Conservation (phyloP, 2,888 invertebrate species). For the Chrysopilus asiliformis region DNA sequence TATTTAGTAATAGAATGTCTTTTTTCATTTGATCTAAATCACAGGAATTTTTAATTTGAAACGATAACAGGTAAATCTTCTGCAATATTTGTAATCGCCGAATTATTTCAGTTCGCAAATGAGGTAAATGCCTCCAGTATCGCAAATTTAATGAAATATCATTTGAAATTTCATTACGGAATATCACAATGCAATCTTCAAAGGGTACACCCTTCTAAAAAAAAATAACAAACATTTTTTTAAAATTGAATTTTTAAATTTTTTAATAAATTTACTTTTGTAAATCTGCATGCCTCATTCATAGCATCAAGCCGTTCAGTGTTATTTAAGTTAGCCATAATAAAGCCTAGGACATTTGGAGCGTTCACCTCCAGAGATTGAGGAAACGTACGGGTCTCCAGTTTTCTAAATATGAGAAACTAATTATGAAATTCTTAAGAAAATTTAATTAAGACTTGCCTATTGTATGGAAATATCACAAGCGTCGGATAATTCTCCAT, state of each 20-base stretch:
- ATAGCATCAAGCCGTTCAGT: conserved; percentile 40
- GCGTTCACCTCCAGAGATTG: conserved; percentile 30
- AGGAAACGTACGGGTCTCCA: conserved; percentile 59
- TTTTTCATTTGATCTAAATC: conserved; percentile 3
- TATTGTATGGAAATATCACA: conserved; percentile 60
- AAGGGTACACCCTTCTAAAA: conserved; percentile 3
- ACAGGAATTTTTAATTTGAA: conserved; percentile 3
- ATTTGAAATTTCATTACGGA: conserved; percentile 7
- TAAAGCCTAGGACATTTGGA: conserved; percentile 48
- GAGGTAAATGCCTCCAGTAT: conserved; percentile 4
- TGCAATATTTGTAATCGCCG: conserved; percentile 7
- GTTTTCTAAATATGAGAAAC: conserved; percentile 38
- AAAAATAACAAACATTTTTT: background rate
- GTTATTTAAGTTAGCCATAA: conserved; percentile 52
- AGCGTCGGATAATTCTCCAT: conserved; percentile 68
- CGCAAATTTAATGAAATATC: conserved; percentile 5
- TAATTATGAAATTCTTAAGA: conserved; percentile 7
- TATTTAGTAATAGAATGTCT: conserved; percentile 4
- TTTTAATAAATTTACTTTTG: conserved; percentile 30
- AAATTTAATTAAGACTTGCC: conserved; percentile 34
- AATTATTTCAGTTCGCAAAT: conserved; percentile 4
- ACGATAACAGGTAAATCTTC: conserved; percentile 5
- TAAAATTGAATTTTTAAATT: background rate
- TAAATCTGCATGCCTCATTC: conserved; percentile 40
- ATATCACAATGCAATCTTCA: conserved; percentile 4